A percentile compares a stretch with the other conserved stretches of the same genome.
phyloP scores from a whole-genome alignment of 2,888 invertebrate genomes.

The Cetonia aurata region DNA sequence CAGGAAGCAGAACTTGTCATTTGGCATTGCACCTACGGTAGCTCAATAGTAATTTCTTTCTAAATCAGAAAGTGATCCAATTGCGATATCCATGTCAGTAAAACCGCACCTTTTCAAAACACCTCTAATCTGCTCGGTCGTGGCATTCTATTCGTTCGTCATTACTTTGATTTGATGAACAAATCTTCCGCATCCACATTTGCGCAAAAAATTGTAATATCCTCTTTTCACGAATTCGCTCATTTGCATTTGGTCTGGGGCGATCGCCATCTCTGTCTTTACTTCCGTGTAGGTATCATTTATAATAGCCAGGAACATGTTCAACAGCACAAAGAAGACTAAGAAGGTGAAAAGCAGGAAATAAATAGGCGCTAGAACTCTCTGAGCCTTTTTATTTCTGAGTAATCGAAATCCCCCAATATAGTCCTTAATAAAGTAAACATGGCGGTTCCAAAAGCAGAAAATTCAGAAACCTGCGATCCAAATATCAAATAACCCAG shows the following conservation, averaged over 20 bases:
- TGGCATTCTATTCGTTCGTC: constrained; percentile 57
- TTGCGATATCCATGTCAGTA: constrained; percentile 74
- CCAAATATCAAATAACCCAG: constrained; percentile 81
- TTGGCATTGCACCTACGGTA: too few relatives aligned
- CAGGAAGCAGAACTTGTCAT: too few relatives aligned
- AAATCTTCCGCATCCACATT: constrained; percentile 57
- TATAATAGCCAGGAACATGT: constrained; percentile 87
- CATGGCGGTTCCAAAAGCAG: constrained; percentile 72
- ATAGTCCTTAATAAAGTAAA: constrained; percentile 81
- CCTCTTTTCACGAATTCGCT: constrained; percentile 71
- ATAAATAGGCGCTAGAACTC: constrained; percentile 79
- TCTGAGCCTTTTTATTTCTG: constrained; percentile 75
- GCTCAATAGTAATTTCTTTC: too few relatives aligned
- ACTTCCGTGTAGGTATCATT: constrained; percentile 83
- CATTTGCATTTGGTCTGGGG: constrained; percentile 69
- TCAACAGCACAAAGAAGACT: constrained; percentile 82
- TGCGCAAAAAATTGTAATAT: constrained; percentile 69
- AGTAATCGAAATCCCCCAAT: constrained; percentile 82
- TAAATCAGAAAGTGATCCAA: too few relatives aligned
- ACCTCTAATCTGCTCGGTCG: constrained; percentile 59
- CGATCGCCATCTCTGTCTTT: constrained; percentile 74
- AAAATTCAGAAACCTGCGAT: constrained; percentile 73
- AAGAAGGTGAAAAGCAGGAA: constrained; percentile 83
- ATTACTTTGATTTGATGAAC: constrained; percentile 49
- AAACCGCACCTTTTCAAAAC: constrained; percentile 70